A percentile compares a stretch with the other conserved stretches of the same genome.
Conservation (phyloP, 2,797 vertebrate species). For the Aphelocoma californica region DNA sequence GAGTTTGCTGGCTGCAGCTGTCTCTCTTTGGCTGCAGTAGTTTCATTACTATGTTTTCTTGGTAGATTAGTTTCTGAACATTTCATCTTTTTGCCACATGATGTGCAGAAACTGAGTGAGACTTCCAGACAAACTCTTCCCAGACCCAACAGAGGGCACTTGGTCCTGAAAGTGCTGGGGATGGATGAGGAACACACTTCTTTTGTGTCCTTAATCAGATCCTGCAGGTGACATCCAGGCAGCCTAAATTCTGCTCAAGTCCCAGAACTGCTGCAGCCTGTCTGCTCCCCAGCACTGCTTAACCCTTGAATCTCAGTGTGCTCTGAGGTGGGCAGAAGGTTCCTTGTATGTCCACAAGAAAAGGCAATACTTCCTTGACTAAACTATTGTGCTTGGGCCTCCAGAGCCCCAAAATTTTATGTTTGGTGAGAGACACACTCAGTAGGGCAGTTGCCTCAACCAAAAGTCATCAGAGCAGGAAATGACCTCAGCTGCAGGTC, state of each 20-base stretch:
- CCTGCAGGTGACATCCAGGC: background rate
- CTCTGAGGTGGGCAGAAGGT: background rate
- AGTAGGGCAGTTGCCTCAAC: background rate
- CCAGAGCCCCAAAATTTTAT: background rate
- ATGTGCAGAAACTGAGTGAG: background rate
- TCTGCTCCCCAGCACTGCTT: background rate
- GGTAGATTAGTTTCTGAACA: background rate
- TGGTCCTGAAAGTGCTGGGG: background rate
- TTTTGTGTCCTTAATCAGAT: background rate
- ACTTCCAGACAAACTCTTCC: background rate
- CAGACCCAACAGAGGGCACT: background rate
- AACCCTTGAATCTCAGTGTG: background rate
- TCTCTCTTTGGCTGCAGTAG: background rate
- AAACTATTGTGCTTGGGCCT: background rate
- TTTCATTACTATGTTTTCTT: background rate
- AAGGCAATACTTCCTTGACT: background rate
- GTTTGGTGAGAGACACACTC: background rate
- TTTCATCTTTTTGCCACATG: background rate
- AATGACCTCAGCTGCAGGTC: background rate
- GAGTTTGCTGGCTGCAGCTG: background rate
- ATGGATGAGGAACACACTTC: background rate
- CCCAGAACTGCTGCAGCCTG: background rate
- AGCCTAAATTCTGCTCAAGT: background rate
- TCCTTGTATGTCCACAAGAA: background rate
- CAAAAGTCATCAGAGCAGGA: background rate